These are phyloP conservation scores for Coelopa pilipes DNA, from an alignment of 2,888 invertebrate species.

Conservation along the genomic window DNA sequence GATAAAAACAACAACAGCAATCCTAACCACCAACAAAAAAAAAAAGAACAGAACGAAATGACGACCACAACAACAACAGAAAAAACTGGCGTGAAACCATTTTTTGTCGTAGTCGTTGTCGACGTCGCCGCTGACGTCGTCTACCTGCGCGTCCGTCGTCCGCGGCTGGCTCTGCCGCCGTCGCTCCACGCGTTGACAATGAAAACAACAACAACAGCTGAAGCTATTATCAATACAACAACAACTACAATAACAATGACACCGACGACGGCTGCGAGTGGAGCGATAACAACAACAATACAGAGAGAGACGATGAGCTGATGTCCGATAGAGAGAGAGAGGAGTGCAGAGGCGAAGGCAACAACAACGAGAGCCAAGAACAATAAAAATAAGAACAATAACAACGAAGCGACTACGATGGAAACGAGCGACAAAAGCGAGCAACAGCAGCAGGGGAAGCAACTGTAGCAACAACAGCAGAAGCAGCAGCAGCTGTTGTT, in stretches of 20 bases:
- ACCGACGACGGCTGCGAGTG: constrained; percentile 12
- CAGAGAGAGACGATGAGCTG: background rate
- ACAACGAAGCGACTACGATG: constrained; percentile 1
- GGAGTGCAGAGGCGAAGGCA: background rate
- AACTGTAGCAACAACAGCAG: background rate
- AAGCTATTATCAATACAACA: background rate
- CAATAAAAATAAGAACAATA: background rate
- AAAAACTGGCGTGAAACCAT: background rate
- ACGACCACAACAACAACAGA: constrained; percentile 31
- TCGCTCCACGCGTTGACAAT: background rate
- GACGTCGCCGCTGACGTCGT: too few relatives aligned
- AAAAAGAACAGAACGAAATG: constrained; percentile 38
- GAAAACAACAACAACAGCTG: background rate
- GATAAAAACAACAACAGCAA: too few relatives aligned
- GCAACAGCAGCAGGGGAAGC: constrained; percentile 5
- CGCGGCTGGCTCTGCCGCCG: background rate
- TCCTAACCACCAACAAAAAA: constrained; percentile 4
- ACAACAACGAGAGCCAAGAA: too few relatives aligned
- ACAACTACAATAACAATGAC: constrained; percentile 19
- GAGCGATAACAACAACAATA: constrained; percentile 45
- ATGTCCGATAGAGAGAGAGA: background rate
- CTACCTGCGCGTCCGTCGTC: too few relatives aligned
- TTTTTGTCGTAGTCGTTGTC: background rate
- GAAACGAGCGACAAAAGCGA: constrained; percentile 26
- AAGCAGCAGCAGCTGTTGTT: background rate